Conservation (phyloP, 1,140 invertebrate genomes). For the Pentalonia nigronervosa region DNA sequence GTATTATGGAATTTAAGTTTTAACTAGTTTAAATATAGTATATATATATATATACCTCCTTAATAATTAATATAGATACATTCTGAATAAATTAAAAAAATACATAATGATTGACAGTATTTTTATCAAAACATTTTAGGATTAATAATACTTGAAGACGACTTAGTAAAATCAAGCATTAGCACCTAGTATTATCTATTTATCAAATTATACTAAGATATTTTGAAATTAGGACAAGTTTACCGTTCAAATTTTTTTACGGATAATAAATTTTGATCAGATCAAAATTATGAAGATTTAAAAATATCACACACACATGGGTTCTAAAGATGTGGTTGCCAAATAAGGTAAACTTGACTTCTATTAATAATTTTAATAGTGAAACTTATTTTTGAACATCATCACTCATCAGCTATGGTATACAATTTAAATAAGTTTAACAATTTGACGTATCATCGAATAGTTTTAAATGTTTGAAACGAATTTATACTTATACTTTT, state of each 20-base stretch:
- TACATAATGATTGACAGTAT: not conserved
- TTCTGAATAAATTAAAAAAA: not conserved
- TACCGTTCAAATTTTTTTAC: not conserved
- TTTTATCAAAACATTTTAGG: not conserved
- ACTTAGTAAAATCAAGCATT: not conserved
- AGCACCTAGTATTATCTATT: not conserved
- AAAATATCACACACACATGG: not conserved
- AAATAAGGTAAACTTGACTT: conserved; percentile 29
- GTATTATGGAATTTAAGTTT: not conserved
- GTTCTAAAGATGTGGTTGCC: conserved; percentile 1
- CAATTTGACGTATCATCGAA: not conserved
- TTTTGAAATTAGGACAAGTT: conserved; percentile 8
- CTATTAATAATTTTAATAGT: conserved; percentile 13
- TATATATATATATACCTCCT: not conserved
- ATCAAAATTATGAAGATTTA: conserved; percentile 17
- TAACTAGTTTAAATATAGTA: not conserved
- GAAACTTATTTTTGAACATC: not conserved
- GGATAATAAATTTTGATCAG: not conserved
- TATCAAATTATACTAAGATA: not conserved
- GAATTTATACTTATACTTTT: not conserved
- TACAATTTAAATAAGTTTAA: not conserved
- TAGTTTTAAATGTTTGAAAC: not conserved
- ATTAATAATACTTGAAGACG: not conserved
- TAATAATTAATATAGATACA: not conserved
- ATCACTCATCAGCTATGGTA: not conserved